These are phyloP conservation scores for Stegodyphus mimosarum DNA, from an alignment of 1,140 invertebrate genomes.

Conservation along the genomic window DNA sequence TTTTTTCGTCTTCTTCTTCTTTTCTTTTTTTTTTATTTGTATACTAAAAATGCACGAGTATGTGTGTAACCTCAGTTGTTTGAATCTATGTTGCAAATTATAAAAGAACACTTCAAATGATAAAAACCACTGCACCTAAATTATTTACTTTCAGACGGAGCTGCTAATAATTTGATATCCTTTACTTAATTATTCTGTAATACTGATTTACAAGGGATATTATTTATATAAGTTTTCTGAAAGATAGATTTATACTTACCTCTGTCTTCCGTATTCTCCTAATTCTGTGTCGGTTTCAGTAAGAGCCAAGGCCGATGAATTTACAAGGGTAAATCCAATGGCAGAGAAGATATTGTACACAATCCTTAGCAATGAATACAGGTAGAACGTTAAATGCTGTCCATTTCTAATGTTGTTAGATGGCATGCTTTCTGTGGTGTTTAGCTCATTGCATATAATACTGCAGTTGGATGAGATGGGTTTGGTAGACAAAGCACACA, in stretches of 20 bases:
- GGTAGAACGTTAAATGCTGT: neutral
- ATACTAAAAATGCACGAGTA: too few relatives aligned
- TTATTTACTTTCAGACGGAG: too few relatives aligned
- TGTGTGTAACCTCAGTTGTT: too few relatives aligned
- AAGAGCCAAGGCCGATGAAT: slow-evolving; percentile 11
- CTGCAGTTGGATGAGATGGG: neutral
- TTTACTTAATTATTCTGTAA: too few relatives aligned
- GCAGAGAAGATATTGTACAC: slow-evolving; percentile 17
- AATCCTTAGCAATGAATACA: neutral
- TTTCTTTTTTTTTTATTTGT: too few relatives aligned
- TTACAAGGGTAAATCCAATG: slow-evolving; percentile 12
- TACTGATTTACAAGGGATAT: too few relatives aligned
- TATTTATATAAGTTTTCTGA: too few relatives aligned
- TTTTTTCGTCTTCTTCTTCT: too few relatives aligned
- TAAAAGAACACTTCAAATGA: too few relatives aligned
- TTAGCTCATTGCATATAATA: slow-evolving; percentile 1
- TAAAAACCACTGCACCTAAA: too few relatives aligned
- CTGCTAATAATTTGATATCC: too few relatives aligned
- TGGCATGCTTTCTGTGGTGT: neutral
- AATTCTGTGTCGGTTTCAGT: neutral
- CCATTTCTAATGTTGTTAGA: neutral
- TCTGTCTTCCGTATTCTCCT: slow-evolving; percentile 23
- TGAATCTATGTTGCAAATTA: too few relatives aligned
- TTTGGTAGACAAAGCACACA: neutral
- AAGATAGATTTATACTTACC: neutral